A percentile compares a stretch with the other conserved stretches of the same genome.
phyloP scores from a whole-genome alignment of 2,113 vertebrate species.

The Gymnarchus niloticus region DNA sequence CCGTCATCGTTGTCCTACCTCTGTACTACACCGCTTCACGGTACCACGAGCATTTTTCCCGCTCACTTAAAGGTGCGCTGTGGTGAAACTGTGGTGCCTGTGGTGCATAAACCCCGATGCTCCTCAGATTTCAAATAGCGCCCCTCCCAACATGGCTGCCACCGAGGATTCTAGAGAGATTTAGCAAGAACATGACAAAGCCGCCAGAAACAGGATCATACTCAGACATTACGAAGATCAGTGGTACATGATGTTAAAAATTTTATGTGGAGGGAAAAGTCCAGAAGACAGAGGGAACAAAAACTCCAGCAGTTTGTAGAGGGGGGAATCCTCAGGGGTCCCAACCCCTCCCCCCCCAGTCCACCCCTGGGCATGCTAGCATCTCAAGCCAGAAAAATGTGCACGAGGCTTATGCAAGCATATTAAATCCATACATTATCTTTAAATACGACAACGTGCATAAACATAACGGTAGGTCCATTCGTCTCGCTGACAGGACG shows the following conservation, averaged over 20 bases:
- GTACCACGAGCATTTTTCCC: neutral
- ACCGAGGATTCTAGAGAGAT: neutral
- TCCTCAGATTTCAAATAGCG: neutral
- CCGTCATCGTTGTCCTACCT: neutral
- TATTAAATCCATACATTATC: constrained; percentile 9
- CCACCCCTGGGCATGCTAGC: neutral
- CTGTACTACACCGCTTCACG: neutral
- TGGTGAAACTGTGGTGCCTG: neutral
- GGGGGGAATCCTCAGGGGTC: neutral
- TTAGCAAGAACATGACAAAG: neutral
- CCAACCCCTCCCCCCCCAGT: neutral
- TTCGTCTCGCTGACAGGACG: neutral
- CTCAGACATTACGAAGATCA: neutral
- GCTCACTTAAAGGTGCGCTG: neutral
- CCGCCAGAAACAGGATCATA: neutral
- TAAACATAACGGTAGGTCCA: neutral
- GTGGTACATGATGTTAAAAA: neutral
- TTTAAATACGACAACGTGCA: neutral
- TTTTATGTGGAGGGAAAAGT: neutral
- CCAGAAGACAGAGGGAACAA: neutral
- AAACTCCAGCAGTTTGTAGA: neutral
- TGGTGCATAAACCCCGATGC: neutral
- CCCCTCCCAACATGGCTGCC: neutral
- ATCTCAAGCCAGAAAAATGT: neutral
- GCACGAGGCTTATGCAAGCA: neutral